Conservation (phyloP, 1,140 invertebrate species). For the Drosophila equinoxialis region DNA sequence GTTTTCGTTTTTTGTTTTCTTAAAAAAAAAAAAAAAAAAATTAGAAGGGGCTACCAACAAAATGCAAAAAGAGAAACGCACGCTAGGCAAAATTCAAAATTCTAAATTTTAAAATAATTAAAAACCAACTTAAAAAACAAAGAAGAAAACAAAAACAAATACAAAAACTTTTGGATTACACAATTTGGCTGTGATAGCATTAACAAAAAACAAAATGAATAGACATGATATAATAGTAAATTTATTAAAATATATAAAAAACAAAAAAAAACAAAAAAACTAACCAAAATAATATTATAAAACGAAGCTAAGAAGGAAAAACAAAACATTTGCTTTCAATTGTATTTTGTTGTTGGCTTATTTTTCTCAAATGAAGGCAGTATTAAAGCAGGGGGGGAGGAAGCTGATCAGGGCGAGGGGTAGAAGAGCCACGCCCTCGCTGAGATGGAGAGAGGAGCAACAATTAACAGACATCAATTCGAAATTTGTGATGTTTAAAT, state of each 20-base stretch:
- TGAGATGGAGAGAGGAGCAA: neutral
- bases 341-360: conserved; percentile 73
- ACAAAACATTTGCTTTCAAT: conserved; percentile 39
- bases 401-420: neutral
- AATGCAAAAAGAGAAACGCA: conserved; percentile 56
- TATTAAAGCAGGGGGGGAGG: conserved; percentile 52
- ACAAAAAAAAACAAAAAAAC: conserved; percentile 4
- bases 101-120: conserved; percentile 75
- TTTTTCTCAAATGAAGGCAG: conserved; percentile 62
- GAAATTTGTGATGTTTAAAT: conserved; percentile 77
- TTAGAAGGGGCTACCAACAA: conserved; percentile 50
- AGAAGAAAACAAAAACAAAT: conserved; percentile 48
- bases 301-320: conserved; percentile 31
- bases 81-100: conserved; percentile 82
- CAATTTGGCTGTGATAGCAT: conserved; percentile 83
- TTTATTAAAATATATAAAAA: conserved; percentile 33
- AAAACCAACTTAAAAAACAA: conserved; percentile 42
- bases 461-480: conserved; percentile 70
- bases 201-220: conserved; percentile 33
- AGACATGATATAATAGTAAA: conserved; percentile 48
- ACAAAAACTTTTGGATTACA: conserved; percentile 81
- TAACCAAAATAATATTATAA: conserved; percentile 42
- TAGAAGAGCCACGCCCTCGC: neutral
- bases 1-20: neutral
- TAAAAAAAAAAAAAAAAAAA: too few relatives aligned